A percentile compares a stretch with the other conserved stretches of the same genome.
Conservation (phyloP, 2,888 invertebrate species). For the Drosophila borborema region DNA sequence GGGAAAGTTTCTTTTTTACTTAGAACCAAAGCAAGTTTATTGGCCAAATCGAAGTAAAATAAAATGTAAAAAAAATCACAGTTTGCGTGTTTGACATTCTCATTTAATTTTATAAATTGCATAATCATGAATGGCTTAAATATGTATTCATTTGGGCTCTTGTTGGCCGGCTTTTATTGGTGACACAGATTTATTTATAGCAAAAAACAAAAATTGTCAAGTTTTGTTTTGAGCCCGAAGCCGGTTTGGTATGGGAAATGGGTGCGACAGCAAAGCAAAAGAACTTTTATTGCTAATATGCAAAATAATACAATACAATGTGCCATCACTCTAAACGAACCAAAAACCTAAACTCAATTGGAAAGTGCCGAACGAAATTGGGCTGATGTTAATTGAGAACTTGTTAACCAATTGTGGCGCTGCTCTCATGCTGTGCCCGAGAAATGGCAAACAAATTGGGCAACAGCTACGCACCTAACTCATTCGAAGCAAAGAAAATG, state of each 20-base stretch:
- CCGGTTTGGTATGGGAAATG: conserved; percentile 62
- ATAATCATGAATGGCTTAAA: conserved; percentile 63
- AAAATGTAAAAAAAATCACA: conserved; percentile 14
- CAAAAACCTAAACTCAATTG: background rate
- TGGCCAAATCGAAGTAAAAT: conserved; percentile 12
- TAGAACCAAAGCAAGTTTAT: conserved; percentile 51
- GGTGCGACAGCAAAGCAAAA: conserved; percentile 39
- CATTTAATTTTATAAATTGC: conserved; percentile 73
- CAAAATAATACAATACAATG: conserved; percentile 17
- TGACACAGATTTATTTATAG: conserved; percentile 78
- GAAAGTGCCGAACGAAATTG: conserved; percentile 34
- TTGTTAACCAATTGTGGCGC: conserved; percentile 24
- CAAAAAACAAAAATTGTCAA: conserved; percentile 40
- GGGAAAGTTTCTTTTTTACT: conserved; percentile 50
- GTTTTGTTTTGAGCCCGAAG: conserved; percentile 44
- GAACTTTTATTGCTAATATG: conserved; percentile 29
- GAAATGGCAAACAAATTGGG: conserved; percentile 35
- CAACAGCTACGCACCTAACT: conserved; percentile 35
- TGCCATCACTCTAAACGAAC: background rate
- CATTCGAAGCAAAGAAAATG: conserved; percentile 7
- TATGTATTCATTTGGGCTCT: conserved; percentile 50
- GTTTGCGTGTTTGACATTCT: conserved; percentile 72
- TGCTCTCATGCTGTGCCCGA: conserved; percentile 37
- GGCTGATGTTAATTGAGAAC: conserved; percentile 33
- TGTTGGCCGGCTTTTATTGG: conserved; percentile 34